Evolutionary conservation across 2,888 invertebrate species (phyloP), one percentile per base, ranked within the genome.

Genomic region (Hydroisotoma schaefferi): DNA sequence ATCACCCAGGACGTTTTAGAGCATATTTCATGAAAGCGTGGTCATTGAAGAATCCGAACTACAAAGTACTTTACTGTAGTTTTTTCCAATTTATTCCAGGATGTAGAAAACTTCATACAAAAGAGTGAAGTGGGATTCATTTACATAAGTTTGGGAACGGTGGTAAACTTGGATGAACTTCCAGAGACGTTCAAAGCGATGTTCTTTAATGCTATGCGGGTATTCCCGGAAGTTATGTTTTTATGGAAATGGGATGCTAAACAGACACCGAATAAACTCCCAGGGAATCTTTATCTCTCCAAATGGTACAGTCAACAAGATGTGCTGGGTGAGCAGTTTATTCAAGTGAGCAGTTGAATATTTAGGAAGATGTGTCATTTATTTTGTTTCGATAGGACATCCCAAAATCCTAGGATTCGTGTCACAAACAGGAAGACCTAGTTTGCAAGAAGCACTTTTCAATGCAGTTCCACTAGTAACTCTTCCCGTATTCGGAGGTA

Each of bases 231-330:
- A 2, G 29, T 66, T 2, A 46, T 58, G 23, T 70, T 72, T 48
- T 27, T 74, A 8, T 73, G 73, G 71, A 73, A 71, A 59, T 73
- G 72, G 71, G 67, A 70, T 28, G 71, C 69, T 8, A 33, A 33
- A 33, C 33, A 8, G 8, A 33, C 33, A 8, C 57, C 52, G 1
- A 10, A 44, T 2, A 56, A 57, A 22, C 65, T 69, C 48, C 70
- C 73, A 1, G 10, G 61, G 10, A 73, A 74, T 59, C 61, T 73
- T 1, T 54, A 63, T 20, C 61, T 69, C 1, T 44, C 57, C 12
- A 25, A 64, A 23, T 74, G 73, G 73, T 56, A 71, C 23, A 70
- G 73, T 1, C 74, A 74, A 58, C 65, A 70, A 47, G 68, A 73
- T 20, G 57, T 74, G 6, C 49, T 74, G n/a, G 66, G 72, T 68